These are phyloP conservation scores for Euphonia xanthogaster DNA, from an alignment of 2,797 vertebrate genomes.

Conservation along the genomic window DNA sequence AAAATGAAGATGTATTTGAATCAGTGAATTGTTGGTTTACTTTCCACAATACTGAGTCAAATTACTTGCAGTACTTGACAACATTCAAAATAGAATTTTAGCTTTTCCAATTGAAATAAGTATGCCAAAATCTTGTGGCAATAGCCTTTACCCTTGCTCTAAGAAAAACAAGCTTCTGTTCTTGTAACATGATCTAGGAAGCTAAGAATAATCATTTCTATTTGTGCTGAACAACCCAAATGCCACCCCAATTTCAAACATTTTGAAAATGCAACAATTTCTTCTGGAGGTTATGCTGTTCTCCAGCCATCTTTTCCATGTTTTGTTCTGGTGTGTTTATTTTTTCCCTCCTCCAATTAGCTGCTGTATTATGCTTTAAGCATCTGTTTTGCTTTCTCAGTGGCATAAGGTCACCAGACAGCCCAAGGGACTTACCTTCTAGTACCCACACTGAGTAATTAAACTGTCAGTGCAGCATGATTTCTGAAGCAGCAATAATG, in stretches of 20 bases:
- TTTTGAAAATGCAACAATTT: background rate
- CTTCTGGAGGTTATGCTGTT: background rate
- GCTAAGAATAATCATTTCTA: background rate
- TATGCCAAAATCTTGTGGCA: background rate
- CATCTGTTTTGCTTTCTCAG: background rate
- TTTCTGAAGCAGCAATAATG: background rate
- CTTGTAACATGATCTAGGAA: background rate
- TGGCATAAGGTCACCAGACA: background rate
- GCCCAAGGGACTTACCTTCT: background rate
- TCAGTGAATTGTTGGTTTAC: background rate
- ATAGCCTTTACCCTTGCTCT: background rate
- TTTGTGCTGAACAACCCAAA: background rate
- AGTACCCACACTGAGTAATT: background rate
- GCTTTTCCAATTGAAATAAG: background rate
- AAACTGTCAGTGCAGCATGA: background rate
- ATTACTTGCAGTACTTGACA: background rate
- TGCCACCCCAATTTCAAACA: background rate
- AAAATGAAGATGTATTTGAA: background rate
- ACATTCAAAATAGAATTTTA: background rate
- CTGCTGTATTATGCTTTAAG: background rate
- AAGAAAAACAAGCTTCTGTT: background rate
- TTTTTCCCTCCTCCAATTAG: accelerated
- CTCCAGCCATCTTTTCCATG: background rate
- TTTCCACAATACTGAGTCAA: no score
- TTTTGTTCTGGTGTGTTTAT: background rate